phyloP scores from a whole-genome alignment of 1,140 invertebrate species.

The Atopsyche davidsoni region DNA sequence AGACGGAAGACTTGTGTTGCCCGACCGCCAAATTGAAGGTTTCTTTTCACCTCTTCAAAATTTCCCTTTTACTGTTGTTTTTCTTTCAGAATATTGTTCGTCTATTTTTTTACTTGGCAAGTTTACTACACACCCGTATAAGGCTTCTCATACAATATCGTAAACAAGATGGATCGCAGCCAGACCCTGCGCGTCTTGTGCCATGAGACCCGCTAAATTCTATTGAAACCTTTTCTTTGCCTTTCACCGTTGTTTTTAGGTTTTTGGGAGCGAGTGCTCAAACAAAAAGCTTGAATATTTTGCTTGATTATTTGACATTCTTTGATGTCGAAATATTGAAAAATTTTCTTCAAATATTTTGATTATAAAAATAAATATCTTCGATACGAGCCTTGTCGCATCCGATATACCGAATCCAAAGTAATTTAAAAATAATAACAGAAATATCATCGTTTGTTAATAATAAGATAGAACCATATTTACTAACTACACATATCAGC shows the following conservation, averaged over 20 bases:
- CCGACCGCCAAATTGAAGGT: conserved; percentile 2
- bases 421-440: too few species aligned
- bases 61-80: conserved; percentile 1
- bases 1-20: too few species aligned
- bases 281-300: conserved; percentile 19
- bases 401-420: too few species aligned
- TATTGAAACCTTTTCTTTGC: conserved; percentile 22
- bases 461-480: too few species aligned
- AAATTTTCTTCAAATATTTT: conserved; percentile 1
- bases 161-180: conserved; percentile 26
- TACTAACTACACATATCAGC: too few species aligned
- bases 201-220: conserved; percentile 13
- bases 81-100: conserved; percentile 8
- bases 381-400: too few species aligned
- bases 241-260: conserved; percentile 11
- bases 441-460: too few species aligned
- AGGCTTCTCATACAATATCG: conserved; percentile 23
- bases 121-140: conserved; percentile 17
- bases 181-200: conserved; percentile 11
- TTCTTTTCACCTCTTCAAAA: not conserved
- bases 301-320: conserved; percentile 24
- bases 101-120: conserved; percentile 11
- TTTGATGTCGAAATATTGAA: conserved; percentile 20
- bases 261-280: conserved; percentile 10
- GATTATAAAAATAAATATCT: too few species aligned